A percentile compares a stretch with the other conserved stretches of the same genome.
phyloP scores from a whole-genome alignment of 2,797 vertebrate genomes.

The Acridotheres tristis region DNA sequence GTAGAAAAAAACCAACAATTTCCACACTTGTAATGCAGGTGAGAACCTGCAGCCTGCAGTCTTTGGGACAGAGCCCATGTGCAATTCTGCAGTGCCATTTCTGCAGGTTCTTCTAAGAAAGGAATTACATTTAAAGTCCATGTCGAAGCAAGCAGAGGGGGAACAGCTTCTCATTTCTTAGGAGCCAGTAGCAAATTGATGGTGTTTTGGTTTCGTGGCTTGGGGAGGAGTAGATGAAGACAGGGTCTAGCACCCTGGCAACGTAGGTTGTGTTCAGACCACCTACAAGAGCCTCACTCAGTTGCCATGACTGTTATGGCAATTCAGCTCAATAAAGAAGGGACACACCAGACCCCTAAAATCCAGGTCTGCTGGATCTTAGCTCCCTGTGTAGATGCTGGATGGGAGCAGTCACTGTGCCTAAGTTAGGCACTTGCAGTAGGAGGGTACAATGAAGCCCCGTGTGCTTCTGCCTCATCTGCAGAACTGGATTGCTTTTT shows the following conservation, averaged over 20 bases:
- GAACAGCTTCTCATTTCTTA: slow-evolving; percentile 13
- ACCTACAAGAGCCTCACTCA: not conserved
- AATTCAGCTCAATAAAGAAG: slow-evolving; percentile 21
- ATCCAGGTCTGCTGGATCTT: not conserved
- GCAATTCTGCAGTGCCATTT: not conserved
- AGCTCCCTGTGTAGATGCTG: not conserved
- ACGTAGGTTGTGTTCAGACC: slow-evolving; percentile 1
- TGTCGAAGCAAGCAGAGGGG: not conserved
- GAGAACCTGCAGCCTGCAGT: not conserved
- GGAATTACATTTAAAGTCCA: not conserved
- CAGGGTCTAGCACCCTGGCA: not conserved
- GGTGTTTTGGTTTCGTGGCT: slow-evolving; percentile 37
- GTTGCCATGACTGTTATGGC: not conserved
- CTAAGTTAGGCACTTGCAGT: not conserved
- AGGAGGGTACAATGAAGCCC: not conserved
- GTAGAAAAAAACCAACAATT: not conserved
- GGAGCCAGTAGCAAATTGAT: slow-evolving; percentile 14
- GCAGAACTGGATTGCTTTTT: slow-evolving; percentile 1
- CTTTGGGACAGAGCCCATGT: rapidly evolving
- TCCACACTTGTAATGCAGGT: not conserved
- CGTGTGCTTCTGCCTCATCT: not conserved
- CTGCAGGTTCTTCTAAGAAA: not conserved
- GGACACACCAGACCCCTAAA: not conserved
- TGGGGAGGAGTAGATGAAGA: slow-evolving; percentile 19
- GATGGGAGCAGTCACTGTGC: not conserved